Base-by-base conservation (phyloP, 2,113 vertebrate genomes). In the Odobenus rosmarus region DNA sequence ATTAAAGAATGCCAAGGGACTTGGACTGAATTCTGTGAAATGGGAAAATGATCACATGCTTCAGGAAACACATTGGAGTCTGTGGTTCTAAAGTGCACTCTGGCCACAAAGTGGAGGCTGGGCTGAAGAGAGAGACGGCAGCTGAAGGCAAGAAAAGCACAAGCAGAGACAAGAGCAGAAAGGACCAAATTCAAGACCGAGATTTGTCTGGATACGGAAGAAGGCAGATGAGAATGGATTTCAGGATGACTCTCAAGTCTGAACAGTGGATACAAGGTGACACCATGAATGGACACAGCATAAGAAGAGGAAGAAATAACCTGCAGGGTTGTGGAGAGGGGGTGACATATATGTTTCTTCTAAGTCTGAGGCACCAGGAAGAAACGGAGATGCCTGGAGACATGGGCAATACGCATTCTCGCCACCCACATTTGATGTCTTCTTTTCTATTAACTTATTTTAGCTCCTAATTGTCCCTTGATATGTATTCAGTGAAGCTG, bases 371-470 rank as follows among this genome's bases (percentile, higher is more conserved):
- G 36, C 23, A 51, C 3, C 14, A 61, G 26, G 71, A 15, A 61
- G 33, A 55, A 49, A 31, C 49, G 39, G 39, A 39, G 39, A 89
- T 39, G 39, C 6, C n/a, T 62, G 7, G n/a, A 53, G 6, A 36
- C 71, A 62, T 0, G 53, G 7, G n/a, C 13, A 74, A 57, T 11
- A 88, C 82, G 18, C 31, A 81, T 24, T 49, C 33, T 26, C 28
- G 8, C 49, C n/a, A 62, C 10, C 5, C 2, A 74, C 2, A 71
- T 81, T 33, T 18, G 13, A 59, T 74, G 39, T 76, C 53, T 93
- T 90, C 33, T 89, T 90, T 82, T 59, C 39, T 59, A 64, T 92
- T 86, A 88, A 79, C 26, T 61, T 90, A 87, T 59, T 88, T 95
- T 83, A 87, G 28, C 23, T 84, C 2, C 23, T 31, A 31, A 76